Evolutionary conservation across 2,113 vertebrate species (phyloP).

Genomic region (Periophthalmus modestus): DNA sequence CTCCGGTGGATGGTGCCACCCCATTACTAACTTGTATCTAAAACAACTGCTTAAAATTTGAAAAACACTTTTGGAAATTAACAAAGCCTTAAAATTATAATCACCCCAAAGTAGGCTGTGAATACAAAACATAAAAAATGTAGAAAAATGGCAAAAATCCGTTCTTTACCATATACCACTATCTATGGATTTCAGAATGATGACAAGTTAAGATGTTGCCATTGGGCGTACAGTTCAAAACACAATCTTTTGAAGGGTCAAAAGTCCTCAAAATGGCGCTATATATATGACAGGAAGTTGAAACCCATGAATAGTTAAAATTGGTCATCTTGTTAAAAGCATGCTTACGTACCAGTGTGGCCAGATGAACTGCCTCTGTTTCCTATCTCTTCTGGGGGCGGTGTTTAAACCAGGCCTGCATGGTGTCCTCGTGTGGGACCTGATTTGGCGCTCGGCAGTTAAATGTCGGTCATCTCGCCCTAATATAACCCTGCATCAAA

Average conservation of each 20-base stretch:
- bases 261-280: no score
- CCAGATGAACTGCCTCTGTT: constrained; percentile 8
- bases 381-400: constrained; percentile 17
- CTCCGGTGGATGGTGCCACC: background rate
- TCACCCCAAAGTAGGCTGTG: background rate
- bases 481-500: constrained; percentile 69
- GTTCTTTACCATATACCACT: background rate
- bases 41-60: background rate
- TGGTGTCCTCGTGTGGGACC: constrained; percentile 23
- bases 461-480: constrained; percentile 60
- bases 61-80: background rate
- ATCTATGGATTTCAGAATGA: no score
- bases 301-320: background rate
- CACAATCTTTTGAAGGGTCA: no score
- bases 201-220: no score
- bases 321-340: background rate
- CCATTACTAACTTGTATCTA: background rate
- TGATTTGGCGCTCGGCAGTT: constrained; percentile 40
- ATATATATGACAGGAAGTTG: no score
- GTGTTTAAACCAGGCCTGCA: constrained; percentile 38
- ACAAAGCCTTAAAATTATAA: background rate
- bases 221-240: no score
- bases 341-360: constrained; percentile 4
- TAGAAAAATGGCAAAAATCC: background rate
- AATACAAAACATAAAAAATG: background rate